A percentile compares a stretch with the other conserved stretches of the same genome.
Evolutionary conservation across 2,113 vertebrate species (phyloP).

Genomic region (Numenius arquata): DNA sequence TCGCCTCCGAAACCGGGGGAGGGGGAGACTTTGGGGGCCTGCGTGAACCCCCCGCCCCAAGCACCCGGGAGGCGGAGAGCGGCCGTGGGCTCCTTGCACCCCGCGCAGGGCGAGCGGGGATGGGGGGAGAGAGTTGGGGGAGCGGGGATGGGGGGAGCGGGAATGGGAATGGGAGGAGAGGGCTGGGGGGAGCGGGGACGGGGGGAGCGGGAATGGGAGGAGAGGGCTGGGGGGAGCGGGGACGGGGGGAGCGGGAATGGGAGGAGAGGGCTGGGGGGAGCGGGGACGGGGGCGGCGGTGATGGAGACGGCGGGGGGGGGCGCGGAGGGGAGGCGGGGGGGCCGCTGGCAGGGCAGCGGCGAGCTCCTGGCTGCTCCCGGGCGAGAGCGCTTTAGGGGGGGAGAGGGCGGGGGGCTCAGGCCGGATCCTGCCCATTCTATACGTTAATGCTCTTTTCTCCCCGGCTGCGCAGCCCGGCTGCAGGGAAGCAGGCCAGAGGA

Average conservation of each 20-base stretch:
- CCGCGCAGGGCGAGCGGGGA: not conserved
- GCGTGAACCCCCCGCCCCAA: not conserved
- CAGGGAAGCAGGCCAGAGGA: slow-evolving; percentile 41
- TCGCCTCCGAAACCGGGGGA: not conserved
- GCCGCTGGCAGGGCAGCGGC: not conserved
- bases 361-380: not conserved
- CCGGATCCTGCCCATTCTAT: slow-evolving; percentile 12
- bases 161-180: no score
- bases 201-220: no score
- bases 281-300: not conserved
- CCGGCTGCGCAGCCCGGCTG: not conserved
- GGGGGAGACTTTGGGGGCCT: no score
- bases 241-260: not conserved
- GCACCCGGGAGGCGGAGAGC: not conserved
- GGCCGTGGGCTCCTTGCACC: not conserved
- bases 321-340: not conserved
- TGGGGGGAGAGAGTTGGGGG: no score
- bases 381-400: not conserved
- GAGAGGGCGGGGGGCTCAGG: not conserved
- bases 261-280: not conserved
- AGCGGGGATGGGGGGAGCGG: no score
- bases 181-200: no score
- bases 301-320: not conserved
- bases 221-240: not conserved
- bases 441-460: slow-evolving; percentile 32